Evolutionary conservation across 1,140 invertebrate species (phyloP).

Genomic region (Tribolium madens): DNA sequence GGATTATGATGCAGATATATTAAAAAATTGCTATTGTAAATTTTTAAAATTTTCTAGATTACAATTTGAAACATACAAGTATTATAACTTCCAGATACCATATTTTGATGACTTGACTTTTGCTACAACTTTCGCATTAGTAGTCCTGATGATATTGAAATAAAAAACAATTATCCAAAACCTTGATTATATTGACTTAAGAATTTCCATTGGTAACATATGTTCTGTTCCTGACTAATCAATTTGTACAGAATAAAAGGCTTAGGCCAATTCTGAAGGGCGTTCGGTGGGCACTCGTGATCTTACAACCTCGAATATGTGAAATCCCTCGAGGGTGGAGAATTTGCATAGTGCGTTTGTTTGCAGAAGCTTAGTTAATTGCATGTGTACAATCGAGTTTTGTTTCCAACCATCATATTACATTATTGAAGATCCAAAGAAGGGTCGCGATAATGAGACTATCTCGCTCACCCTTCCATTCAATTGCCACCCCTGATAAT

Average conservation of each 20-base stretch:
- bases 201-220: no score
- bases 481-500: conserved; percentile 44
- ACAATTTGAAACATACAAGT: no score
- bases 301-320: neutral
- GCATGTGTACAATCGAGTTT: conserved; percentile 48
- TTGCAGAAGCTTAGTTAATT: conserved; percentile 46
- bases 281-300: neutral
- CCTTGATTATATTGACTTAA: no score
- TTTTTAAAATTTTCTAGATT: no score
- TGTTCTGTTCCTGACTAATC: neutral
- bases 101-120: no score
- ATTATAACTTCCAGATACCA: no score
- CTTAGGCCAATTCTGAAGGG: neutral
- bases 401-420: conserved; percentile 42
- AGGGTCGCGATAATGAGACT: conserved; percentile 40
- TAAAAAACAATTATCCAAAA: no score
- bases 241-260: neutral
- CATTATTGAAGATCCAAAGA: conserved; percentile 34
- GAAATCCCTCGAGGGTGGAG: neutral
- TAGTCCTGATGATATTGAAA: no score
- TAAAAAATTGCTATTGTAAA: no score
- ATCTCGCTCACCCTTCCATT: conserved; percentile 28
- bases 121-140: no score
- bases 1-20: no score
- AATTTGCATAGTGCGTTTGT: conserved; percentile 45